Conservation (phyloP, 2,113 vertebrate genomes). For the Mirounga angustirostris region DNA sequence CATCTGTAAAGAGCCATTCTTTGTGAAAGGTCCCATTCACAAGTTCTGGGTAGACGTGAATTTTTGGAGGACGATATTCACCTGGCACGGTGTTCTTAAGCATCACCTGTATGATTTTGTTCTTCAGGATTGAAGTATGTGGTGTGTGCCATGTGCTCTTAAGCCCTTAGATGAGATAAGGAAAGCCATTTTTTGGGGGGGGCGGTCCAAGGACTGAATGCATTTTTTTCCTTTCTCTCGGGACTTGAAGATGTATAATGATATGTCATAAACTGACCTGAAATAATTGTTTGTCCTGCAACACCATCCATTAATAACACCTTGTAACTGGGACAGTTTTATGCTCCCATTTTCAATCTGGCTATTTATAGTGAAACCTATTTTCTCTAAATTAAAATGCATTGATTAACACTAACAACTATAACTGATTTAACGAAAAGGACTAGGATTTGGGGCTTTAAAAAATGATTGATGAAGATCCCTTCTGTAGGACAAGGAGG, state of each 20-base stretch:
- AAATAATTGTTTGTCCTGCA: background rate
- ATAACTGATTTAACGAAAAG: background rate
- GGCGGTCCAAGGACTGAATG: too few relatives aligned
- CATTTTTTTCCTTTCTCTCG: background rate
- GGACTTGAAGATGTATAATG: background rate
- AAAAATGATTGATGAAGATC: background rate
- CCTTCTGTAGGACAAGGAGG: background rate
- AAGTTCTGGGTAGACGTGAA: rapidly evolving
- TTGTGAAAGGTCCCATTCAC: background rate
- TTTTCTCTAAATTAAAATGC: background rate
- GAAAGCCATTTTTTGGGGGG: background rate
- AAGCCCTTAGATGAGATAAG: background rate
- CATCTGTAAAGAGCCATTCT: background rate
- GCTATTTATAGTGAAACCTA: slow-evolving; percentile 68
- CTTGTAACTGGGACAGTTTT: slow-evolving; percentile 16
- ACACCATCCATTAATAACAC: background rate
- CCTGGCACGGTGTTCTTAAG: rapidly evolving
- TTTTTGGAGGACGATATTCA: rapidly evolving
- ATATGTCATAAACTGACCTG: slow-evolving; percentile 6
- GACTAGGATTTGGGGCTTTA: background rate
- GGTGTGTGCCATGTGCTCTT: rapidly evolving
- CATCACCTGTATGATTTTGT: rapidly evolving
- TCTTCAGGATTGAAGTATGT: rapidly evolving
- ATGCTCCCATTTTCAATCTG: background rate
- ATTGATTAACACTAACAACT: background rate